Evolutionary conservation across 2,797 vertebrate genomes (phyloP), one percentile per base, ranked within the genome.

Genomic region (Urosaurus nigricauda): DNA sequence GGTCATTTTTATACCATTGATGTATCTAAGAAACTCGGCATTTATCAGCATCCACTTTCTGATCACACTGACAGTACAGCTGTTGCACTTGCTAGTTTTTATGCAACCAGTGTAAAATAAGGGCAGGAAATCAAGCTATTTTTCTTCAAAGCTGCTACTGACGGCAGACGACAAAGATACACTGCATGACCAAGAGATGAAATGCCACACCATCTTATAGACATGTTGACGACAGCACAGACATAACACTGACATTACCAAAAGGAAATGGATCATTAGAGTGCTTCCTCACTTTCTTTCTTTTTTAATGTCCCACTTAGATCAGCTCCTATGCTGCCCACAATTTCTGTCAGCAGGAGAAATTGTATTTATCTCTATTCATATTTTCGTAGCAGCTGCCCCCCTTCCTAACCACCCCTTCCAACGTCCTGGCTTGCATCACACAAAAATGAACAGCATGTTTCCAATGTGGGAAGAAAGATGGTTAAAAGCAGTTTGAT

Each of bases 261-360:
- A 58, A 81, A 24, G 26, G 7, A 74, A 87, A 71, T 79, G 77
- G 75, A 43, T 68, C 35, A 14, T 35, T 43, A 81, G 79, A 60
- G 29, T 43, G 21, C 16, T 24, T 43, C n/a, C 21, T 83, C 37
- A 0, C 16, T 70, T 73, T 35, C 17, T 56, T n/a, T 29, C 26
- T 32, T 17, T 9, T 77, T 68, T 86, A 19, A n/a, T 71, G 83
- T 78, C 78, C 65, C 71, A 70, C 81, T 78, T 83, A 32, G 90
- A 92, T 75, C 51, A 81, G 78, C 65, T 12, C 78, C 53, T 47
- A 26, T 60, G n/a, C 86, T 83, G 21, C 26, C 63, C 87, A 90
- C 83, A 88, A 85, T 87, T 88, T 74, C 37, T 60, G 87, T 53
- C 87, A 88, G 53, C 73, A 90, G 80, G 19, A 90, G 73, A 91